phyloP scores from a whole-genome alignment of 2,113 vertebrate species.

The Macrotus californicus region DNA sequence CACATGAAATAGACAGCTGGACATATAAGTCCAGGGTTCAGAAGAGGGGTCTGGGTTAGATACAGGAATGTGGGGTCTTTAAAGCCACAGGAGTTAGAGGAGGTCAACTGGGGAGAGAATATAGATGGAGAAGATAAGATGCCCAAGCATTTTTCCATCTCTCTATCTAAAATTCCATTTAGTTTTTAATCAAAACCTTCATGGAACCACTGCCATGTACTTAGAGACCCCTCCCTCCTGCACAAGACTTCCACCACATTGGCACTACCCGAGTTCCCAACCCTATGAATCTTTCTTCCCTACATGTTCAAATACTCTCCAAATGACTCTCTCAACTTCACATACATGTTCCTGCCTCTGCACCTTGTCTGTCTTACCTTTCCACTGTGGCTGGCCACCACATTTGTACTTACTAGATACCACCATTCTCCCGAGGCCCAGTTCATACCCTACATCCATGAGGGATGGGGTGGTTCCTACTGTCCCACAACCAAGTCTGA shows the following conservation, averaged over 20 bases:
- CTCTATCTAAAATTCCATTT: neutral
- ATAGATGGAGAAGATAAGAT: neutral
- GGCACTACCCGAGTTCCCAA: neutral
- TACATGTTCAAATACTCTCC: neutral
- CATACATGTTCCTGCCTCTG: neutral
- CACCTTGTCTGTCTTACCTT: neutral
- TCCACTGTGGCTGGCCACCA: neutral
- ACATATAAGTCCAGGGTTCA: neutral
- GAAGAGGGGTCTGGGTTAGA: neutral
- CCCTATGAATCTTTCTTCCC: neutral
- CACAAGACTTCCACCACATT: neutral
- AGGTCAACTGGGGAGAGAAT: neutral
- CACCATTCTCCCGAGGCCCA: neutral
- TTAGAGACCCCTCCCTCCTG: neutral
- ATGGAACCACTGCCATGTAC: neutral
- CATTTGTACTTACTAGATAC: neutral
- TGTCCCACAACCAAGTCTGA: neutral
- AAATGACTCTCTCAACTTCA: neutral
- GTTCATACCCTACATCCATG: neutral
- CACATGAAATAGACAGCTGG: neutral
- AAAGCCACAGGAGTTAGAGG: neutral
- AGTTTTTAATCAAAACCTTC: neutral
- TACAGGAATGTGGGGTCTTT: neutral
- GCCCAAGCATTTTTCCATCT: neutral
- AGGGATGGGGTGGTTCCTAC: neutral